Base-by-base conservation (phyloP, 2,113 vertebrate species). In the Galbula dea region DNA sequence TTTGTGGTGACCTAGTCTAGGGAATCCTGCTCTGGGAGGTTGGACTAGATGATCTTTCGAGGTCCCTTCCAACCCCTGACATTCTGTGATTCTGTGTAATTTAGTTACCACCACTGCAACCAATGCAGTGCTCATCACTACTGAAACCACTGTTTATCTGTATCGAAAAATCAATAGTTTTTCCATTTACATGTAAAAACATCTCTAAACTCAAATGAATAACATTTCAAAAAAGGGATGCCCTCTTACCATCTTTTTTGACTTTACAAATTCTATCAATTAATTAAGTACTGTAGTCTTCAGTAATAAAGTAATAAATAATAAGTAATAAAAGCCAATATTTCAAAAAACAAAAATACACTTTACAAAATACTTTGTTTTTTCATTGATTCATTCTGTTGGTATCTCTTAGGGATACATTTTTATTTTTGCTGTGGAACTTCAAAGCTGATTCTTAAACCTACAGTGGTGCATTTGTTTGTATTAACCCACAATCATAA, bases 401-500 rank as follows among this genome's bases (percentile, higher is more conserved):
- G 21, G 20, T 65, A 55, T 3, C 27, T 76, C 86, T 63, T 36
- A 67, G 9, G 21, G 23, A 72, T 62, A 91, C 5, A 20, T 3
- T 49, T n/a, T 36, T 39, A 83, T 49, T 91, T 89, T 68, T 83
- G 30, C 54, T 30, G 18, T 27, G 34, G 6, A 81, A 92, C 21
- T 55, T 81, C 19, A 84, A 87, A 84, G 54, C 24, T 63, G 24
- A 24, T 78, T 92, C 89, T 91, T 91, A 69, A 87, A 59, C 58
- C 61, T 93, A 93, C 11, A 85, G 51, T n/a, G 65, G 79, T 69
- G 76, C 52, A 9, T 78, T 84, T 92, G 52, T 67, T 95, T 90
- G 80, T 67, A 88, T 96, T 89, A 95, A 83, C 39, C 67, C 27
- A 76, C 52, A 88, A 92, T 78, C 71, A 71, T 27, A 96, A 92